Conservation (phyloP, 2,113 vertebrate species). For the Eurypyga helias region DNA sequence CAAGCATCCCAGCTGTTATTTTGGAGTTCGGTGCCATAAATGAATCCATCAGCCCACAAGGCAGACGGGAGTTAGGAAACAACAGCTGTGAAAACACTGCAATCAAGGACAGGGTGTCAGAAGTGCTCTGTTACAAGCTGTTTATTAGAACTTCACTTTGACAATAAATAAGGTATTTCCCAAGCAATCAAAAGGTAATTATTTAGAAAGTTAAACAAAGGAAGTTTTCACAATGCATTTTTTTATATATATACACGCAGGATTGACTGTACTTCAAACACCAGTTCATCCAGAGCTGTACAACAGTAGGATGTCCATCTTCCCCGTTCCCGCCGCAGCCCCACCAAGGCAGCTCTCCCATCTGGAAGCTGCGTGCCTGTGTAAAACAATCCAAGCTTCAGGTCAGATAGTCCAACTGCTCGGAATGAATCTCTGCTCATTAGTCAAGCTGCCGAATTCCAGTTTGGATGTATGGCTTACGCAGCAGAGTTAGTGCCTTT, state of each 20-base stretch:
- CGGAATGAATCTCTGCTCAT: neutral
- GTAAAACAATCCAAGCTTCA: neutral
- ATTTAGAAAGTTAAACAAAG: slow-evolving; percentile 70
- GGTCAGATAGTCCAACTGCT: neutral
- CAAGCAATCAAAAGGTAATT: slow-evolving; percentile 56
- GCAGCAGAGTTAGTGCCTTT: neutral
- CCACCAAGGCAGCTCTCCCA: neutral
- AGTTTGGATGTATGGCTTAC: neutral
- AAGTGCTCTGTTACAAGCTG: slow-evolving; percentile 33
- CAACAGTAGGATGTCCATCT: neutral
- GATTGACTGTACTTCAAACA: slow-evolving; percentile 59
- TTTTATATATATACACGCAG: slow-evolving; percentile 62
- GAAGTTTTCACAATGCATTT: slow-evolving; percentile 43
- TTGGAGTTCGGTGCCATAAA: neutral
- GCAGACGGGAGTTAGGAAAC: neutral
- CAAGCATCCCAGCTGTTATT: neutral
- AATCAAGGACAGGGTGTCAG: neutral
- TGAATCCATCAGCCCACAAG: neutral
- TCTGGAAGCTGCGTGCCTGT: neutral
- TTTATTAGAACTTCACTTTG: slow-evolving; percentile 67
- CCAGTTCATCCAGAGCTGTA: slow-evolving; percentile 29
- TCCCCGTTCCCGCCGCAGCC: neutral
- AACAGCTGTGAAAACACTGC: neutral
- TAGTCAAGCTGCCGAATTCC: neutral
- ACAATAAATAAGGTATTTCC: slow-evolving; percentile 67